Evolutionary conservation across 2,113 vertebrate genomes (phyloP).

Genomic region (Trogon surrucura): DNA sequence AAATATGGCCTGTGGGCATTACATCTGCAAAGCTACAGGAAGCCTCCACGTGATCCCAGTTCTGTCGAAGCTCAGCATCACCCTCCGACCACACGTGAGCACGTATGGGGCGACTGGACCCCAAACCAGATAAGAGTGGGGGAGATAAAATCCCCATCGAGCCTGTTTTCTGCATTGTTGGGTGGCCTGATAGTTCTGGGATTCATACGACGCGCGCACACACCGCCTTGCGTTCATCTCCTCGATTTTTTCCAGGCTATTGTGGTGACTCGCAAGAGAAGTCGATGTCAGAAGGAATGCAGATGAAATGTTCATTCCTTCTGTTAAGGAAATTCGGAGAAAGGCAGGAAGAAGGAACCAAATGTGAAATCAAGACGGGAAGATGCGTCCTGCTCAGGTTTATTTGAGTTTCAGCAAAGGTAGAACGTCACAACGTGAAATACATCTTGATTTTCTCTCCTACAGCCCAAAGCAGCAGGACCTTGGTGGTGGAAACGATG

Average conservation of each 20-base stretch:
- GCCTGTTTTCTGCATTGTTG: not conserved
- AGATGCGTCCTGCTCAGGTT: not conserved
- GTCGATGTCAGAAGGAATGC: not conserved
- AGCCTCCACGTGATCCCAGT: not conserved
- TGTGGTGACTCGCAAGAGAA: conserved; percentile 21
- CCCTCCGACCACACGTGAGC: not conserved
- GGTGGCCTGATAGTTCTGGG: conserved; percentile 12
- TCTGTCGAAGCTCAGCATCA: not conserved
- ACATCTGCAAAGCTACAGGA: not conserved
- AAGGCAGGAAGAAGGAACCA: conserved; percentile 18
- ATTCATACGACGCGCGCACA: not conserved
- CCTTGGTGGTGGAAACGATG: not conserved
- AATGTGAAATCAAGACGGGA: conserved; percentile 4
- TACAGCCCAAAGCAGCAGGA: not conserved
- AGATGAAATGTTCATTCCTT: conserved; percentile 24
- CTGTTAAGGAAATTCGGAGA: not conserved
- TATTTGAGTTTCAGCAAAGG: not conserved
- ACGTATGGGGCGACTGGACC: not conserved
- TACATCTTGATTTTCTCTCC: fast-evolving
- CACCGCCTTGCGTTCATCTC: not conserved
- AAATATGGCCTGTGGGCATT: not conserved
- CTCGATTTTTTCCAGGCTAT: not conserved
- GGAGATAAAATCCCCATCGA: not conserved
- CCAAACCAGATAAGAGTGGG: not conserved
- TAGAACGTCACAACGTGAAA: not conserved